phyloP scores from a whole-genome alignment of 2,888 invertebrate species.

The Agonopterix heracliana region DNA sequence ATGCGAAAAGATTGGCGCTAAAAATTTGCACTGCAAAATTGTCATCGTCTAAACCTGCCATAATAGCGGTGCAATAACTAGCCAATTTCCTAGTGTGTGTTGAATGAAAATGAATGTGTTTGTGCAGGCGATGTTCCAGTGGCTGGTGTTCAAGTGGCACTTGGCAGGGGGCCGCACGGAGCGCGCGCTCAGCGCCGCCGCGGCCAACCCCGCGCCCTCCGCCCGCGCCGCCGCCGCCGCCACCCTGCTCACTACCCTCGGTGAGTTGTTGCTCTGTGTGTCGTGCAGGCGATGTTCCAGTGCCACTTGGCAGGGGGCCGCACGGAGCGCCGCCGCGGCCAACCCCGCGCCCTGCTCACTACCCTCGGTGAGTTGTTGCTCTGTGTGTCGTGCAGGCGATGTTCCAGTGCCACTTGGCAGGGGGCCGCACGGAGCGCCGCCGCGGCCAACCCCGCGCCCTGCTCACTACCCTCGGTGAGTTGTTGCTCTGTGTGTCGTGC shows the following conservation, averaged over 20 bases:
- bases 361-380: constrained; percentile 42
- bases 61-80: no score
- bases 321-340: constrained; percentile 63
- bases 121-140: constrained; percentile 65
- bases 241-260: constrained; percentile 61
- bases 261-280: constrained; percentile 24
- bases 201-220: constrained; percentile 58
- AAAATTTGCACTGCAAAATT: no score
- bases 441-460: constrained; percentile 62
- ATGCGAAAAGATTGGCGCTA: no score
- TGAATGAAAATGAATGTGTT: neutral
- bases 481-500: constrained; percentile 6
- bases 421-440: constrained; percentile 65
- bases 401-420: constrained; percentile 68
- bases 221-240: constrained; percentile 66
- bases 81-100: no score
- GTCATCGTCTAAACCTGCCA: no score
- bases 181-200: constrained; percentile 62
- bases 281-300: constrained; percentile 66
- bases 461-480: constrained; percentile 58
- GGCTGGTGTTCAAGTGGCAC: constrained; percentile 73
- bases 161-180: constrained; percentile 58
- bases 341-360: constrained; percentile 63
- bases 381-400: constrained; percentile 52
- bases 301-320: constrained; percentile 64